These are phyloP conservation scores for Lepidurus couesii DNA, from an alignment of 1,140 invertebrate genomes.

Conservation along the genomic window DNA sequence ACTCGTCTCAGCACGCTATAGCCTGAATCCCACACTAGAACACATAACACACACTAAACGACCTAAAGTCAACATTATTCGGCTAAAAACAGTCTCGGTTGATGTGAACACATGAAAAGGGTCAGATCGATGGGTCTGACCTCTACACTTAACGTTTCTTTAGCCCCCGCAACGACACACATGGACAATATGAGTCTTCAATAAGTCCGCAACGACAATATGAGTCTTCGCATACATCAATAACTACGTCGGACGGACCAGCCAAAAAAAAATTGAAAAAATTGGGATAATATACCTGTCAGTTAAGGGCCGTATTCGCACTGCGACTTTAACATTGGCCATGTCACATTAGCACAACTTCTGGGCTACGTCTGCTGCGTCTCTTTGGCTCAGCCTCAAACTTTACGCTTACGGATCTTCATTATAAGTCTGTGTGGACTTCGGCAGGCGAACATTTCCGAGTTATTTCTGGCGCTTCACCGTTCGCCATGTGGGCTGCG, in stretches of 20 bases:
- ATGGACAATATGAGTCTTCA: neutral
- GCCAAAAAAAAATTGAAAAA: neutral
- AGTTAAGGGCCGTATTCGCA: slow-evolving; percentile 7
- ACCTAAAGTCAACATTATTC: neutral
- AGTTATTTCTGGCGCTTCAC: slow-evolving; percentile 14
- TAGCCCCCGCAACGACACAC: neutral
- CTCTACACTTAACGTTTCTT: slow-evolving; percentile 1
- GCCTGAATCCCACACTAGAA: neutral
- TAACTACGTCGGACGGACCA: neutral
- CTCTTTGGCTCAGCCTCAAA: neutral
- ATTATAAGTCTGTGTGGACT: slow-evolving; percentile 1
- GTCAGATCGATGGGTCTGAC: slow-evolving; percentile 1
- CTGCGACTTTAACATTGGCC: slow-evolving; percentile 12
- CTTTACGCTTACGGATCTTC: slow-evolving; percentile 17
- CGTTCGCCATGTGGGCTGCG: slow-evolving; percentile 12
- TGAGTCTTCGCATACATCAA: neutral
- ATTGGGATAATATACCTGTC: neutral
- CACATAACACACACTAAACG: neutral
- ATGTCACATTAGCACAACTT: slow-evolving; percentile 15
- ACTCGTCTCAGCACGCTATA: neutral
- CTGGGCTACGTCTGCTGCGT: neutral
- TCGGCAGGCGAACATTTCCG: neutral
- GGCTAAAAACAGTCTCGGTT: neutral
- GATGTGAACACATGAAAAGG: neutral
- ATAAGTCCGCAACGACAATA: neutral